These are phyloP conservation scores for Psittacara wagleri DNA, from an alignment of 2,113 vertebrate species.

Conservation along the genomic window DNA sequence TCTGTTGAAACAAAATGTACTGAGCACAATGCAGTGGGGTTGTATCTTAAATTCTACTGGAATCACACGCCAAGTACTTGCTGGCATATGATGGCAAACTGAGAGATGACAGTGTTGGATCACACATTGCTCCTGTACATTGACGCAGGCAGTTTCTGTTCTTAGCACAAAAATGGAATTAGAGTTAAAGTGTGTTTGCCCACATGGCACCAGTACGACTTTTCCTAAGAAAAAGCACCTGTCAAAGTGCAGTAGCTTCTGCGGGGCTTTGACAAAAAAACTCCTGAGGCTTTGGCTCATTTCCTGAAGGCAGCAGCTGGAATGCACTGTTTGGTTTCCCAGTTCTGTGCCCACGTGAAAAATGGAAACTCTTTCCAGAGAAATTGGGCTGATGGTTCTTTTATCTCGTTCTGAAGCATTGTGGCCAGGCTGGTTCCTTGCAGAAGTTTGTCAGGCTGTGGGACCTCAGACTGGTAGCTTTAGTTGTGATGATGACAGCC, in stretches of 20 bases:
- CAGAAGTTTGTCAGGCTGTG: neutral
- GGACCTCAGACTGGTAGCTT: neutral
- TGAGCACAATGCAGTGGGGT: neutral
- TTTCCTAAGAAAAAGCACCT: neutral
- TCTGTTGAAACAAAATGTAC: neutral
- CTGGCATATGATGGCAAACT: neutral
- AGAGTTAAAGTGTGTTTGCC: neutral
- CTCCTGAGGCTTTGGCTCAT: neutral
- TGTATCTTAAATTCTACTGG: neutral
- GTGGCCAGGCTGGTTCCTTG: neutral
- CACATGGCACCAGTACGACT: neutral
- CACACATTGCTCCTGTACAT: fast-evolving
- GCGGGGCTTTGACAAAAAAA: neutral
- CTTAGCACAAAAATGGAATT: neutral
- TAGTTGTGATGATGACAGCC: neutral
- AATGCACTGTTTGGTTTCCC: neutral
- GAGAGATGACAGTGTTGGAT: neutral
- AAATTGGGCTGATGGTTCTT: neutral
- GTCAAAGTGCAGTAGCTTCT: neutral
- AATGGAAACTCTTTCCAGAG: neutral
- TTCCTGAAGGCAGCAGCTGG: neutral
- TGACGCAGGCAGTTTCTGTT: neutral
- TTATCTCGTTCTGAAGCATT: neutral
- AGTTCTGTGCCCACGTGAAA: neutral
- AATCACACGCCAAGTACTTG: neutral